Evolutionary conservation across 2,797 vertebrate genomes (phyloP).

Genomic region (Cichlasoma orientale): DNA sequence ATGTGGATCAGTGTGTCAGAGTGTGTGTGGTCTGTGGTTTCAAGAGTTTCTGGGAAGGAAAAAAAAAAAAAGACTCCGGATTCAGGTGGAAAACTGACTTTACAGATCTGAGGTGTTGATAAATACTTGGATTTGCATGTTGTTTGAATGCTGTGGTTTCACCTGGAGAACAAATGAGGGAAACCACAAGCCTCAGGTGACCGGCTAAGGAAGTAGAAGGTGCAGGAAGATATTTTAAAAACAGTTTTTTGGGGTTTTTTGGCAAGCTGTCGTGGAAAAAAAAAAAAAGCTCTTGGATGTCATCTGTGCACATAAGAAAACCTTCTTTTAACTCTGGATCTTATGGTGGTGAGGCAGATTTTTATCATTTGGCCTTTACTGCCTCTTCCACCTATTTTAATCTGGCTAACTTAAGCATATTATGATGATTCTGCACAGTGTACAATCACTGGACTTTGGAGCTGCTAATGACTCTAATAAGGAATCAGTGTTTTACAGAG

Average conservation of each 20-base stretch:
- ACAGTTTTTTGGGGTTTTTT: neutral
- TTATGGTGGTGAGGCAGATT: neutral
- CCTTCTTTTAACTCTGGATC: neutral
- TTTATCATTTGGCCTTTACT: neutral
- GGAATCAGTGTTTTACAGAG: neutral
- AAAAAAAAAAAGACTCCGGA: constrained; percentile 14
- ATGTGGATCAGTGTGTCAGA: constrained; percentile 11
- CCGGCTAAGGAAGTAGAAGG: neutral
- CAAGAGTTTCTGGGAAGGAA: constrained; percentile 28
- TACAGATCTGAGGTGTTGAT: constrained; percentile 41
- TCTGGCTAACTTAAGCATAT: too few relatives aligned
- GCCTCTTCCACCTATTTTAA: neutral
- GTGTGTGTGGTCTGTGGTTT: constrained; percentile 68
- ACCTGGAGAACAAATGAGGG: constrained; percentile 26
- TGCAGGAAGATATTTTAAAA: neutral
- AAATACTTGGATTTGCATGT: constrained; percentile 13
- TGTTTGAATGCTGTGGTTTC: constrained; percentile 3
- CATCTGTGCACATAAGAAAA: neutral
- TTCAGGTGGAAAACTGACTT: constrained; percentile 34
- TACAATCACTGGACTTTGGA: neutral
- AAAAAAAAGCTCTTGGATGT: neutral
- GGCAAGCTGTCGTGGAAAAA: constrained; percentile 16
- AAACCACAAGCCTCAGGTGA: constrained; percentile 1
- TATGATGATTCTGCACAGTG: neutral
- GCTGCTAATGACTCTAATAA: neutral